These are phyloP conservation scores for Eupithecia tripunctaria DNA, from an alignment of 2,888 invertebrate species.

Conservation along the genomic window DNA sequence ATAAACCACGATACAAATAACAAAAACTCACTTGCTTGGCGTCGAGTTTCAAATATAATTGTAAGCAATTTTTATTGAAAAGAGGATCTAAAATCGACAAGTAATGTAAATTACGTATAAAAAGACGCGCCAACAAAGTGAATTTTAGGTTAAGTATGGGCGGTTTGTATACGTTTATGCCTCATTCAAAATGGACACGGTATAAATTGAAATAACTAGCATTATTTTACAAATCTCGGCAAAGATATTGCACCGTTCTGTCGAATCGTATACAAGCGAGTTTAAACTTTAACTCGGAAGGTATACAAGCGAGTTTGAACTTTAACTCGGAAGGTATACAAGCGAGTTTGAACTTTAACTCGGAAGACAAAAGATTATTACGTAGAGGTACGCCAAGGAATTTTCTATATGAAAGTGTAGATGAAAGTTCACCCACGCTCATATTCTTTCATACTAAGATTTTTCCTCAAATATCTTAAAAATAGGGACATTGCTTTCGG, in stretches of 20 bases:
- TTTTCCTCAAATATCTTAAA: constrained; percentile 1
- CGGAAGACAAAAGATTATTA: neutral
- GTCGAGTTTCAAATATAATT: no score
- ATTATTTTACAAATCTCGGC: neutral
- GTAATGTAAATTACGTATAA: no score
- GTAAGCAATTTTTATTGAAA: no score
- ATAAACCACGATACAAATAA: no score
- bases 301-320: neutral
- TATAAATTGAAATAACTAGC: no score
- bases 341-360: neutral
- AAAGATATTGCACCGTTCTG: neutral
- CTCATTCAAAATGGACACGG: no score
- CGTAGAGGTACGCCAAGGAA: neutral
- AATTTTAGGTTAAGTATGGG: no score
- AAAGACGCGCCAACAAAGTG: no score
- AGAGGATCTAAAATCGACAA: no score
- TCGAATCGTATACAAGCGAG: neutral
- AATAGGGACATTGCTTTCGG: neutral
- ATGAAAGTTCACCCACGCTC: neutral
- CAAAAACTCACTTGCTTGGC: no score
- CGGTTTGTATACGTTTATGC: no score
- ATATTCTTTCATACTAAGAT: neutral
- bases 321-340: neutral
- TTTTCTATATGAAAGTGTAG: neutral
- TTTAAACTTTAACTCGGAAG: neutral